Conservation (phyloP, 2,888 invertebrate genomes). For the Leucania comma region DNA sequence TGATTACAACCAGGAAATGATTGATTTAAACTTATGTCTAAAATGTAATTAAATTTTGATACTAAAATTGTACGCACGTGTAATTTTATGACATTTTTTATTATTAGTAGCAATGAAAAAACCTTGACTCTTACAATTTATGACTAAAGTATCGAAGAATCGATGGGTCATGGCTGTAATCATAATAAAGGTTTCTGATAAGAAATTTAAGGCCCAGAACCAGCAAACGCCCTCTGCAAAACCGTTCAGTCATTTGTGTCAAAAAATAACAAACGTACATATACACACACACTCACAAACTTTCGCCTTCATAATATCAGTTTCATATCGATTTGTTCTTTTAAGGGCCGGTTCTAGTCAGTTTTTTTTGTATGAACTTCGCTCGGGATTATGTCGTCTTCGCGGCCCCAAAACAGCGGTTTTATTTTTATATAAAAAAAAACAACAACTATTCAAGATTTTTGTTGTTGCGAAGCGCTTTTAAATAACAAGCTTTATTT, state of each 20-base stretch:
- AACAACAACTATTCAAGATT: too few species aligned
- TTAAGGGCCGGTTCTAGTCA: neutral
- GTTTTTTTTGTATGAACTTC: too few species aligned
- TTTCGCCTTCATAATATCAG: neutral
- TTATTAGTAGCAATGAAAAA: slow-evolving; percentile 7
- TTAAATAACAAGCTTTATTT: too few species aligned
- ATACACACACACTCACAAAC: neutral
- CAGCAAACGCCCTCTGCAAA: too few species aligned
- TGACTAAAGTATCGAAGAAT: slow-evolving; percentile 7
- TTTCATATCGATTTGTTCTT: neutral
- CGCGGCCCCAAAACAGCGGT: too few species aligned
- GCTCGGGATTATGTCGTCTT: too few species aligned
- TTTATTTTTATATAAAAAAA: too few species aligned
- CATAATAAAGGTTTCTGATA: too few species aligned
- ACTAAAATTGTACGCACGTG: slow-evolving; percentile 25
- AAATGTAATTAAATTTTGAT: slow-evolving; percentile 20
- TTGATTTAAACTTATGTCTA: slow-evolving; percentile 17
- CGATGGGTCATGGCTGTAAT: neutral
- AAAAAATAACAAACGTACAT: too few species aligned
- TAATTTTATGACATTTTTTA: slow-evolving; percentile 30
- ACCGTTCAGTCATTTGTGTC: too few species aligned
- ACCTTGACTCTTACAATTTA: slow-evolving; percentile 18
- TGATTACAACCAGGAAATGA: slow-evolving; percentile 39
- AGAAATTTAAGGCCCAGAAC: neutral
- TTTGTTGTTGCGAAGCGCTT: too few species aligned